Base-by-base conservation (phyloP, 2,888 invertebrate species). In the Microctonus aethiopoides region DNA sequence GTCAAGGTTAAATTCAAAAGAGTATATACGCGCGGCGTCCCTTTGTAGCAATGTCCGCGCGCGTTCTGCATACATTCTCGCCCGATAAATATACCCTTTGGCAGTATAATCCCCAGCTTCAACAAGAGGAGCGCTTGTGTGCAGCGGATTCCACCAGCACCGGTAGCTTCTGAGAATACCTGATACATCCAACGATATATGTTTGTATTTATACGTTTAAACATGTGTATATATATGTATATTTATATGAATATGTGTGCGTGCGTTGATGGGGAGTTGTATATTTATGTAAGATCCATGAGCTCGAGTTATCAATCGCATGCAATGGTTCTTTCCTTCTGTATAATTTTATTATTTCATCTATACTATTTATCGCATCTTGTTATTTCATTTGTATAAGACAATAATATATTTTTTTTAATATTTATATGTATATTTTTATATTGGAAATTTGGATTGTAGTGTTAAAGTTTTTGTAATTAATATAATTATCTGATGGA, bases 51-150 rank as follows among this genome's bases (percentile, higher is more conserved):
- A 84, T 83, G 84, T 84, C 84, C 84, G 84, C 84, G 84, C 83
- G 46, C 16, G 10, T 84, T 84, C 84, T 85, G 85, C 85, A 84
- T 83, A 82, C 84, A 85, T 85, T 84, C 85, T 85, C 84, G 84
- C 85, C 84, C 86, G 85, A 86, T 86, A 85, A 86, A 85, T 85
- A 85, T 85, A 85, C 84, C 85, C 85, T 85, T 84, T 85, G 84
- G 85, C 85, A 84, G 84, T 83, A 84, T 86, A 86, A 86, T 86
- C 84, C 84, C 61, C 67, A 68, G 80, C 82, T 83, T 80, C 80
- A 62, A 20, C 52, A 54, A 41, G 32, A 32, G 54, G 54, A 32
- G 54, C 73, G 73, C 74, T 72, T 71, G 71, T 76, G 72, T n/a
- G n/a, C 72, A 80, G 81, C 72, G 80, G 81, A 83, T 84, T 84